Conservation (phyloP, 2,797 vertebrate species). For the Esox lucius region DNA sequence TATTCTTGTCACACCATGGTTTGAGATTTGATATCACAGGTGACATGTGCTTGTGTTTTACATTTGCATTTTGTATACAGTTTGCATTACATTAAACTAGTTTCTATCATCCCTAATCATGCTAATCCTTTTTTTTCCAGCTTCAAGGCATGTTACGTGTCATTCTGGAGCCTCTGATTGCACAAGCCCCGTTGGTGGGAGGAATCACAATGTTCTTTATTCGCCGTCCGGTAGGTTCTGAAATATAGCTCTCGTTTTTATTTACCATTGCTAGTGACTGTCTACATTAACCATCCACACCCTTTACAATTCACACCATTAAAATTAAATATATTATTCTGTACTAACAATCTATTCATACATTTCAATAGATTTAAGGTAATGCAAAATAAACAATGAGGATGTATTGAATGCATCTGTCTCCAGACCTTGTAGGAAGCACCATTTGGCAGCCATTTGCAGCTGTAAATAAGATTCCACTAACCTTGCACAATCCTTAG, state of each 20-base stretch:
- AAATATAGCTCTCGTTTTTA: neutral
- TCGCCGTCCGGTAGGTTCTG: constrained; percentile 85
- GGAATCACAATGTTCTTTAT: constrained; percentile 94
- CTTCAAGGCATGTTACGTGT: constrained; percentile 86
- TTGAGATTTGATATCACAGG: neutral
- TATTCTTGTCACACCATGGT: neutral
- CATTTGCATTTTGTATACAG: neutral
- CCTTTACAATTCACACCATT: no score
- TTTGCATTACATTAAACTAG: neutral
- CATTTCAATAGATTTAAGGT: no score
- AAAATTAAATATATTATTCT: no score
- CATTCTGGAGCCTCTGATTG: constrained; percentile 89
- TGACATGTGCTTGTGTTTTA: neutral
- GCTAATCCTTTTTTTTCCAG: constrained; percentile 59
- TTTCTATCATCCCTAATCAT: neutral
- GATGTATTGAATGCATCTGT: no score
- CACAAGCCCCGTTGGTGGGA: constrained; percentile 86
- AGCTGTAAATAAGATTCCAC: no score
- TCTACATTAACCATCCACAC: no score
- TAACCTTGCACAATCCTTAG: no score
- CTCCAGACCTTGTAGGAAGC: no score
- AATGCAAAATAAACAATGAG: no score
- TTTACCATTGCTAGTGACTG: neutral
- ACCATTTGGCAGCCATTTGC: no score
- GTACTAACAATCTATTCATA: no score